phyloP scores from a whole-genome alignment of 2,888 invertebrate species.

The Girardia tigrina region DNA sequence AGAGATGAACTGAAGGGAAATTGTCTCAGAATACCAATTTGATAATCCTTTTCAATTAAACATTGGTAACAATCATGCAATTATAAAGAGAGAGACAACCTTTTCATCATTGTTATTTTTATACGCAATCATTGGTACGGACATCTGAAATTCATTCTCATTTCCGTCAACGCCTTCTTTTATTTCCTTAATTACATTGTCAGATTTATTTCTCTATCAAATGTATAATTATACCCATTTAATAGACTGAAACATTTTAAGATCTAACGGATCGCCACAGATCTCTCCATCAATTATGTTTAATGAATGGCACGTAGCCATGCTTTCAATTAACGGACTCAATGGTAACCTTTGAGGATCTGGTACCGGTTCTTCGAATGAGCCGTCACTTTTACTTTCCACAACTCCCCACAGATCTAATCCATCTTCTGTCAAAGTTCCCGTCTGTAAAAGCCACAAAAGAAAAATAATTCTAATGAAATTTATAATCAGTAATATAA shows the following conservation, averaged over 20 bases:
- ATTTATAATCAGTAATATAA: no score
- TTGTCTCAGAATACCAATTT: constrained; percentile 63
- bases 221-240: no score
- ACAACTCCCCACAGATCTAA: constrained; percentile 48
- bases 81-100: no score
- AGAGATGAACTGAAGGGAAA: constrained; percentile 71
- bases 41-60: not conserved
- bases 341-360: not conserved
- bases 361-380: constrained; percentile 35
- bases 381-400: constrained; percentile 40
- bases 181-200: no score
- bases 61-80: no score
- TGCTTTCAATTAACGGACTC: constrained; percentile 42
- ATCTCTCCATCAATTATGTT: constrained; percentile 49
- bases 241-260: constrained; percentile 52
- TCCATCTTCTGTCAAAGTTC: constrained; percentile 51
- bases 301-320: constrained; percentile 53
- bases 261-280: constrained; percentile 52
- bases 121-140: not conserved
- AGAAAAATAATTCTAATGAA: no score
- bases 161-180: constrained; percentile 20
- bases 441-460: no score
- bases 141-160: not conserved
- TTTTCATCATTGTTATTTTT: not conserved
- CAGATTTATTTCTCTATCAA: no score